These are phyloP conservation scores for Actenoides lindsayi DNA, from an alignment of 2,113 vertebrate species.

Conservation along the genomic window DNA sequence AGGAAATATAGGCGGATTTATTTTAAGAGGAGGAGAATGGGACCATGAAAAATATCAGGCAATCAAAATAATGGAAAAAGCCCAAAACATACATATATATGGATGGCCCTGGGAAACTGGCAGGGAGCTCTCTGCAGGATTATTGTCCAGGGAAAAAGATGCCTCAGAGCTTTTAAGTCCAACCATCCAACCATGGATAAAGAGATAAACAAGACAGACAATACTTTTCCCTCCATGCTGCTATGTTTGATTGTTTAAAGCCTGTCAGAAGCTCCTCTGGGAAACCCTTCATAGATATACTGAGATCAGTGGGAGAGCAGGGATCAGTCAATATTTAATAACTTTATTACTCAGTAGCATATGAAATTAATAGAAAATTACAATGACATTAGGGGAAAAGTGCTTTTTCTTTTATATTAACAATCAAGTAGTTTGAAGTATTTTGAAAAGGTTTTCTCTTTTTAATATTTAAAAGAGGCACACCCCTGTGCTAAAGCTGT, in stretches of 20 bases:
- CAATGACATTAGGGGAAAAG: not conserved
- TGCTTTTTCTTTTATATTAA: not conserved
- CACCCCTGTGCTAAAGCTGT: not conserved
- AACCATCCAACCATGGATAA: not conserved
- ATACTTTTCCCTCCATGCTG: not conserved
- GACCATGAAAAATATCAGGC: not conserved
- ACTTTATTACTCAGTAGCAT: constrained; percentile 12
- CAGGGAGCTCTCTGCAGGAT: not conserved
- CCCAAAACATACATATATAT: not conserved
- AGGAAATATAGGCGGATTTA: not conserved
- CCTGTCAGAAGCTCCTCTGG: constrained; percentile 38
- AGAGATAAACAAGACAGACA: constrained; percentile 35
- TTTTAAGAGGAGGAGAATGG: not conserved
- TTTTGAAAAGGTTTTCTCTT: not conserved
- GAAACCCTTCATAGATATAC: not conserved
- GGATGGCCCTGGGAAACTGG: not conserved
- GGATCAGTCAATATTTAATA: constrained; percentile 54
- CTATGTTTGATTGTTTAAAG: constrained; percentile 41
- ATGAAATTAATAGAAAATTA: constrained; percentile 17
- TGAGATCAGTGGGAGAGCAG: not conserved
- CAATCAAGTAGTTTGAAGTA: not conserved
- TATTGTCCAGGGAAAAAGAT: not conserved
- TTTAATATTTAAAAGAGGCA: not conserved
- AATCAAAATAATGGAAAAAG: not conserved
- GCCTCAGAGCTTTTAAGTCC: not conserved